These are phyloP conservation scores for Lochmaea capreae DNA, from an alignment of 2,888 invertebrate genomes.

Conservation along the genomic window DNA sequence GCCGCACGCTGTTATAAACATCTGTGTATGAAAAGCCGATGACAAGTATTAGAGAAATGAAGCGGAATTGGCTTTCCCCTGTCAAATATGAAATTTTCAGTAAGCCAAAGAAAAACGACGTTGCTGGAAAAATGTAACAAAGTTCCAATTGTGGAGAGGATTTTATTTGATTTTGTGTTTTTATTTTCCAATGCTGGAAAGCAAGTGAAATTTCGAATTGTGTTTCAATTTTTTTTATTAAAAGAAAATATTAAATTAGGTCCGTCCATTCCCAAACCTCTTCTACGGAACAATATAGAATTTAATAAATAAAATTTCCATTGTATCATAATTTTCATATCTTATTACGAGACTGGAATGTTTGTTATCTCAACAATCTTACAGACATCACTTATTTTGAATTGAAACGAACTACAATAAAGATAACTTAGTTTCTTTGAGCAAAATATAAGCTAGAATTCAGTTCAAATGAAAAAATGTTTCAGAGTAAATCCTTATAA, in stretches of 20 bases:
- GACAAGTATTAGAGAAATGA: constrained; percentile 28
- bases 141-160: constrained; percentile 2
- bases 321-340: no score
- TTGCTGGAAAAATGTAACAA: no score
- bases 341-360: neutral
- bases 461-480: neutral
- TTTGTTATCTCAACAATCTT: neutral
- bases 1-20: constrained; percentile 18
- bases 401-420: neutral
- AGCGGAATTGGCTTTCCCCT: constrained; percentile 31
- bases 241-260: no score
- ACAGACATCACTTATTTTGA: neutral
- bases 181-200: neutral
- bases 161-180: constrained; percentile 13
- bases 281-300: no score
- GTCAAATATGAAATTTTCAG: constrained; percentile 32
- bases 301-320: no score
- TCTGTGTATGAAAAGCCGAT: constrained; percentile 27
- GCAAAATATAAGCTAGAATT: neutral
- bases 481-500: neutral
- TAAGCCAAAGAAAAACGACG: constrained; percentile 12
- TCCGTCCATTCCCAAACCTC: no score
- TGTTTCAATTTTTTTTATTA: neutral
- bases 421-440: neutral
- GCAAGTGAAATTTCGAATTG: neutral